Percentiles rank a stretch among this genome's conserved stretches.
phyloP scores from a whole-genome alignment of 2,888 invertebrate genomes.

The Elmis aenea region DNA sequence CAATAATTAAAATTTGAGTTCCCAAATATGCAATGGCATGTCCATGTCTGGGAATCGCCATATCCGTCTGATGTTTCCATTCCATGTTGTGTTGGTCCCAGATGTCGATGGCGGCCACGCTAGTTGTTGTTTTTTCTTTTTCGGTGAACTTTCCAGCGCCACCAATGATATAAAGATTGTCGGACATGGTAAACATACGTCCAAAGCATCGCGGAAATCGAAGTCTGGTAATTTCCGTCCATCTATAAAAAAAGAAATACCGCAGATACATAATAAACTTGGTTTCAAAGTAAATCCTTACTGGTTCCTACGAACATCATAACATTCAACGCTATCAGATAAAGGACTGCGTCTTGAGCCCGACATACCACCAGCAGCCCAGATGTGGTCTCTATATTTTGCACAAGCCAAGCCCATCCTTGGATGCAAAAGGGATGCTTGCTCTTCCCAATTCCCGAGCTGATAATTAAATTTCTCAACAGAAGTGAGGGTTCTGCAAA shows the following conservation, averaged over 20 bases:
- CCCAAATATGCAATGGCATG: conserved; percentile 61
- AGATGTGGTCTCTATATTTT: conserved; percentile 61
- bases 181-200: conserved; percentile 52
- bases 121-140: conserved; percentile 53
- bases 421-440: conserved; percentile 54
- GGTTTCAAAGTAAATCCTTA: conserved; percentile 32
- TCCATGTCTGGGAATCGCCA: conserved; percentile 62
- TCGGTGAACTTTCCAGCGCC: conserved; percentile 57
- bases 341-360: conserved; percentile 54
- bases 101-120: conserved; percentile 56
- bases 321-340: conserved; percentile 59
- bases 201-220: conserved; percentile 54
- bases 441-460: conserved; percentile 54
- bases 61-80: conserved; percentile 57
- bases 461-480: conserved; percentile 59
- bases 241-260: too few relatives aligned
- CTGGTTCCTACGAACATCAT: conserved; percentile 58
- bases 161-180: conserved; percentile 61
- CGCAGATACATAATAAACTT: conserved; percentile 1
- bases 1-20: conserved; percentile 60
- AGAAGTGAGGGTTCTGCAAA: conserved; percentile 53
- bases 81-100: conserved; percentile 54
- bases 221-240: conserved; percentile 54
- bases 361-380: conserved; percentile 70
- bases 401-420: conserved; percentile 59